Evolutionary conservation across 2,113 vertebrate genomes (phyloP).

Genomic region (Nothocercus nigrocapillus): DNA sequence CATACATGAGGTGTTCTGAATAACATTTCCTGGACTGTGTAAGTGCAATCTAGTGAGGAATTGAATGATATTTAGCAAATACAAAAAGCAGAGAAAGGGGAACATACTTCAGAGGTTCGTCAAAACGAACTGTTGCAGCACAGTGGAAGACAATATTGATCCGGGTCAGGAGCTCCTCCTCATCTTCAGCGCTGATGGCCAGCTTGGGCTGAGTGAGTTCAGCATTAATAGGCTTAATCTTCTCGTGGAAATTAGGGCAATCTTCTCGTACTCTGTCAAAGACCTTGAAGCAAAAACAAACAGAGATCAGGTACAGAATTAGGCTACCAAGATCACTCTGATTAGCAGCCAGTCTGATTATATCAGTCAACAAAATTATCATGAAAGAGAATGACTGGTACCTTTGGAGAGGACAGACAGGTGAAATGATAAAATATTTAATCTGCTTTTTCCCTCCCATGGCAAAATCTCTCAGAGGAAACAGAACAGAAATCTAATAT

Average conservation of each 20-base stretch:
- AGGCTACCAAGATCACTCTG: constrained; percentile 6
- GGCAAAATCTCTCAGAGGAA: not conserved
- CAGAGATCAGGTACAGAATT: constrained; percentile 46
- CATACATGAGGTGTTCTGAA: not conserved
- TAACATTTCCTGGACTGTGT: not conserved
- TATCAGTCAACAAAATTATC: not conserved
- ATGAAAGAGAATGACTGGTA: not conserved
- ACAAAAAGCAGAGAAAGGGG: not conserved
- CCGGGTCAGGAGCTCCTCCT: constrained; percentile 81
- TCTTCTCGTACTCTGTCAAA: constrained; percentile 92
- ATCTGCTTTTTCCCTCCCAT: not conserved
- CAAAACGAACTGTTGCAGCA: constrained; percentile 93
- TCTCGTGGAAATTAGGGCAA: constrained; percentile 88
- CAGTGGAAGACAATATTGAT: constrained; percentile 95
- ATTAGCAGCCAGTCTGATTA: constrained; percentile 30
- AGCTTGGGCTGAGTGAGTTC: constrained; percentile 90
- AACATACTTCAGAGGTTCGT: constrained; percentile 89
- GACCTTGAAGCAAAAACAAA: constrained; percentile 81
- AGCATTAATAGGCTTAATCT: constrained; percentile 90
- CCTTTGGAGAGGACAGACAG: not conserved
- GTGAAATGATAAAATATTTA: not conserved
- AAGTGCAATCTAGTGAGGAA: not conserved
- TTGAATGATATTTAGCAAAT: not conserved
- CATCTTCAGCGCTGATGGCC: constrained; percentile 87
- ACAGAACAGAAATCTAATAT: not conserved